Evolutionary conservation across 2,113 vertebrate species (phyloP).

Genomic region (Blennius ocellaris): DNA sequence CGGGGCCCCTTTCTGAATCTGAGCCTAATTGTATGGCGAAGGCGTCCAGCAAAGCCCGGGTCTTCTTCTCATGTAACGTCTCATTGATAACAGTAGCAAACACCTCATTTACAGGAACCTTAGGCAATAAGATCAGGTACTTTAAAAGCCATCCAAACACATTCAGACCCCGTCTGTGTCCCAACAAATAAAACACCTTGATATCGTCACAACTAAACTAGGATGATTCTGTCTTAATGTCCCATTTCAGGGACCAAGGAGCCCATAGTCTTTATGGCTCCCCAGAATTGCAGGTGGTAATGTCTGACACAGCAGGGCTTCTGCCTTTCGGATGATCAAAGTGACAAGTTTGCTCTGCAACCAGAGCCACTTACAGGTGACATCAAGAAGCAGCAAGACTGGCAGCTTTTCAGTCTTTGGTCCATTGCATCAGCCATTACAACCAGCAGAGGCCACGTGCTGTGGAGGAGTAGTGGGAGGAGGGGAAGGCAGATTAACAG

Average conservation of each 20-base stretch:
- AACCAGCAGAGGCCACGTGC: constrained; percentile 59
- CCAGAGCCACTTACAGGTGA: constrained; percentile 68
- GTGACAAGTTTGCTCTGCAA: constrained; percentile 72
- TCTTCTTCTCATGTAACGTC: constrained; percentile 77
- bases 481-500: constrained; percentile 80
- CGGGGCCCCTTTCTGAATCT: constrained; percentile 29
- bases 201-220: constrained; percentile 80
- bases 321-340: constrained; percentile 75
- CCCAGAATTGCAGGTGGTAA: constrained; percentile 71
- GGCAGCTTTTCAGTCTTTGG: constrained; percentile 79
- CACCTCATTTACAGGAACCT: constrained; percentile 81
- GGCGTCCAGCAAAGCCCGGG: constrained; percentile 29
- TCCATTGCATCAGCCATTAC: constrained; percentile 79
- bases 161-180: constrained; percentile 70
- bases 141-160: constrained; percentile 80
- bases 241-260: constrained; percentile 82
- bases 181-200: constrained; percentile 78
- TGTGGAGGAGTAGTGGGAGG: constrained; percentile 69
- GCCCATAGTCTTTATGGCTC: constrained; percentile 73
- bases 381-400: constrained; percentile 75
- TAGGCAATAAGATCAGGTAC: constrained; percentile 79
- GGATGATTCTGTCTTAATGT: constrained; percentile 86
- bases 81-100: constrained; percentile 82
- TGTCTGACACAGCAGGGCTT: constrained; percentile 74
- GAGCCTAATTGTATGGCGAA: constrained; percentile 45